Evolutionary conservation across 2,888 invertebrate genomes (phyloP).

Genomic region (Belgica antarctica): DNA sequence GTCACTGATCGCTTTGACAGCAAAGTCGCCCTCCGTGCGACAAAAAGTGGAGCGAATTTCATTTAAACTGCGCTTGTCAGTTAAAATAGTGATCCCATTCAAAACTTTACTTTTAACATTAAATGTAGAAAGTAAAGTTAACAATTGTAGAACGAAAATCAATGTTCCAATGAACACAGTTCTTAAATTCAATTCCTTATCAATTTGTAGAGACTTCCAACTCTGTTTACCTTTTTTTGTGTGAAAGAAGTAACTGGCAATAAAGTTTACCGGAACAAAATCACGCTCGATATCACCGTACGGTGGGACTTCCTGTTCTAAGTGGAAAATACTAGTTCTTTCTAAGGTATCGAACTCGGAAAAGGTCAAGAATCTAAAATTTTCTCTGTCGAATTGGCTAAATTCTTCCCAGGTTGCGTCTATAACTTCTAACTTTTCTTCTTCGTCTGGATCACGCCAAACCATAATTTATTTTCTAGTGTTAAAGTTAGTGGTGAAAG

Average conservation of each 20-base stretch:
- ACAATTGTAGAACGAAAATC: too few relatives aligned
- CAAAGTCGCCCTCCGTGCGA: too few relatives aligned
- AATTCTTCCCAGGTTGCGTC: constrained; percentile 59
- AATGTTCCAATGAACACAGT: too few relatives aligned
- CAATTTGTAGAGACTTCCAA: too few relatives aligned
- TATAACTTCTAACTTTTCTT: constrained; percentile 51
- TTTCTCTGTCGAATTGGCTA: constrained; percentile 53
- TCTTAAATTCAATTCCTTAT: too few relatives aligned
- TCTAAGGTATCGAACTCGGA: constrained; percentile 56
- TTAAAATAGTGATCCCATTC: too few relatives aligned
- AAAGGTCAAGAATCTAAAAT: constrained; percentile 54
- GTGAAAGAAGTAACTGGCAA: constrained; percentile 54
- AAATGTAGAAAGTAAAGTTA: too few relatives aligned
- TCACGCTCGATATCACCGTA: constrained; percentile 53
- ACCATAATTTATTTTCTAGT: constrained; percentile 48
- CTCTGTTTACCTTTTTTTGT: constrained; percentile 58
- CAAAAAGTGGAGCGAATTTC: too few relatives aligned
- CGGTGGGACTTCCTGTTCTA: constrained; percentile 52
- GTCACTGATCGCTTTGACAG: too few relatives aligned
- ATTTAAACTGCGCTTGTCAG: too few relatives aligned
- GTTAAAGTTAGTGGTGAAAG: neutral
- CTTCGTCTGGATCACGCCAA: constrained; percentile 52
- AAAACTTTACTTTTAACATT: too few relatives aligned
- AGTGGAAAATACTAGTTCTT: constrained; percentile 51
- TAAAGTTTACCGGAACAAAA: constrained; percentile 54